A percentile compares a stretch with the other conserved stretches of the same genome.
phyloP scores from a whole-genome alignment of 2,888 invertebrate genomes.

The Melinaea marsaeus region DNA sequence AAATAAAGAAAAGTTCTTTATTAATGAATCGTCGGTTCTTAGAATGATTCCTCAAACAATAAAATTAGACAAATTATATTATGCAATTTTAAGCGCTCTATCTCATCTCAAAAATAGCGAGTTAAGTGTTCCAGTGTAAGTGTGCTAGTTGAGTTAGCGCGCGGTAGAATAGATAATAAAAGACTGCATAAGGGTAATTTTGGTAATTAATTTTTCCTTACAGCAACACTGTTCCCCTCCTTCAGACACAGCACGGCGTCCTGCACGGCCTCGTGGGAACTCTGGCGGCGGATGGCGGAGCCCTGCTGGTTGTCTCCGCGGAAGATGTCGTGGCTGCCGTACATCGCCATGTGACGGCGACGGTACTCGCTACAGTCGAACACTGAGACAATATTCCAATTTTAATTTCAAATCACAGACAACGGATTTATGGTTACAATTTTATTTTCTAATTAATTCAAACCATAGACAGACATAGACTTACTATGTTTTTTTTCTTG shows the following conservation, averaged over 20 bases:
- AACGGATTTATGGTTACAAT: background rate
- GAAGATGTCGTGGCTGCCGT: conserved; percentile 92
- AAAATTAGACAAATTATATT: too few species aligned
- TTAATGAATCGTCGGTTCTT: too few species aligned
- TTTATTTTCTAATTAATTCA: too few species aligned
- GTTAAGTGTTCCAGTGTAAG: background rate
- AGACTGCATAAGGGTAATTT: background rate
- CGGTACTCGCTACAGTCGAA: conserved; percentile 96
- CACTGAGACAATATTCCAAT: conserved; percentile 73
- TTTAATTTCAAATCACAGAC: background rate
- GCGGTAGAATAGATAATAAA: background rate
- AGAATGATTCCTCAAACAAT: too few species aligned
- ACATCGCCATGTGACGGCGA: conserved; percentile 87
- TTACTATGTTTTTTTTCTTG: too few species aligned
- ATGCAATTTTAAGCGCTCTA: too few species aligned
- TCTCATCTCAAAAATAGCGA: too few species aligned
- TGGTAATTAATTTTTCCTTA: conserved; percentile 60
- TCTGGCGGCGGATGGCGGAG: conserved; percentile 87
- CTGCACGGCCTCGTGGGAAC: conserved; percentile 89
- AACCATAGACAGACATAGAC: too few species aligned
- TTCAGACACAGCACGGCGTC: conserved; percentile 91
- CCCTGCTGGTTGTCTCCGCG: conserved; percentile 90
- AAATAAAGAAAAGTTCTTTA: too few species aligned
- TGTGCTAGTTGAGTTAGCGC: background rate
- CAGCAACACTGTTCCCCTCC: conserved; percentile 87